phyloP scores from a whole-genome alignment of 2,797 vertebrate species.

The Harpagifer antarcticus region DNA sequence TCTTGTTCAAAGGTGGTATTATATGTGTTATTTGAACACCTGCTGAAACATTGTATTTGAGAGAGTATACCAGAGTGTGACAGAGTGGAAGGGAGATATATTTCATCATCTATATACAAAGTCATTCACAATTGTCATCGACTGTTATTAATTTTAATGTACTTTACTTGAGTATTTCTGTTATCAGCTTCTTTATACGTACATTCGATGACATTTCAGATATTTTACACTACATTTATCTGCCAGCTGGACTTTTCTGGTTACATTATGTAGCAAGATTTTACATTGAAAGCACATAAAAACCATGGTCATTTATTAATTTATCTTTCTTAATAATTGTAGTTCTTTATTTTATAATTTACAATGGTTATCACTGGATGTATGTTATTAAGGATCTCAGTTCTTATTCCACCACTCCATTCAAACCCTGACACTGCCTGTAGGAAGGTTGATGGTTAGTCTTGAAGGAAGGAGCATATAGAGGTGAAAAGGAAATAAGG shows the following conservation, averaged over 20 bases:
- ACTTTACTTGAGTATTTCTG: too few species aligned
- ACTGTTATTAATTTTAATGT: neutral
- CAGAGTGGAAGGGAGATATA: neutral
- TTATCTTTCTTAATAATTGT: too few species aligned
- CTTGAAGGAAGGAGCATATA: neutral
- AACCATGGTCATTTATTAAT: too few species aligned
- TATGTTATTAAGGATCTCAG: neutral
- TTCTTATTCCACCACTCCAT: neutral
- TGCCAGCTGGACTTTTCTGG: neutral
- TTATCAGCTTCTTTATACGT: neutral
- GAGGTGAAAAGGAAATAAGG: neutral
- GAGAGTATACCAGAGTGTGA: conserved; percentile 6
- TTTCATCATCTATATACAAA: neutral
- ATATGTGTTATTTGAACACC: neutral
- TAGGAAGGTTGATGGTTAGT: neutral
- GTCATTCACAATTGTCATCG: neutral
- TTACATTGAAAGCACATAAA: neutral
- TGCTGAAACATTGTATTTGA: neutral
- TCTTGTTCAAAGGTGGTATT: neutral
- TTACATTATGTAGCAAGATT: neutral
- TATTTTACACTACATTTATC: neutral
- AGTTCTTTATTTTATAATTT: too few species aligned
- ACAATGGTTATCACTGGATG: too few species aligned
- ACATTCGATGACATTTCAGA: neutral
- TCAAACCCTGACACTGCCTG: neutral